A percentile compares a stretch with the other conserved stretches of the same genome.
Conservation (phyloP, 2,113 vertebrate genomes). For the Corvus hawaiiensis region DNA sequence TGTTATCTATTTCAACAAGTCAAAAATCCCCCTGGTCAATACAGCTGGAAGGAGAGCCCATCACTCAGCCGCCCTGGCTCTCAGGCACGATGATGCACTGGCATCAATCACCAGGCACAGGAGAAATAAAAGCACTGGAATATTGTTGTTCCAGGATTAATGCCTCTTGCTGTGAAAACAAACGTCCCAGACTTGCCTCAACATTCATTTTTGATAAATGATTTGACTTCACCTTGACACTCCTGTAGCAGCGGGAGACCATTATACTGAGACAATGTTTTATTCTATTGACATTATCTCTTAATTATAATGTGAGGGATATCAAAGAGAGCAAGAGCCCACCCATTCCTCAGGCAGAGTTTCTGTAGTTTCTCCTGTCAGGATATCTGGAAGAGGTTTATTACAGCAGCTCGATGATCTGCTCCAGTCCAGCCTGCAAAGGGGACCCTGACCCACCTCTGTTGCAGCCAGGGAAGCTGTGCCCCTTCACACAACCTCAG, state of each 20-base stretch:
- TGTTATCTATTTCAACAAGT: not conserved
- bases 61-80: not conserved
- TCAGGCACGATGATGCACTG: not conserved
- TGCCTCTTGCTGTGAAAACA: constrained; percentile 48
- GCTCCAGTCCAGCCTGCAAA: not conserved
- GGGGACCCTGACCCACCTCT: not conserved
- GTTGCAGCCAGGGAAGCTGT: not conserved
- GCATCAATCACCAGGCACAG: constrained; percentile 3
- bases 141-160: constrained; percentile 31
- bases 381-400: not conserved
- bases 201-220: constrained; percentile 51
- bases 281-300: constrained; percentile 69
- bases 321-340: constrained; percentile 1
- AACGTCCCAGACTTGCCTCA: constrained; percentile 26
- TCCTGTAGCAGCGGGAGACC: constrained; percentile 63
- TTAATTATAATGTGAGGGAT: constrained; percentile 69
- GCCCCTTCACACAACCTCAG: not conserved
- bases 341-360: constrained; percentile 41
- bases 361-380: not conserved
- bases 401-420: not conserved
- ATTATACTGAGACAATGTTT: constrained; percentile 62
- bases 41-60: not conserved
- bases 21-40: not conserved
- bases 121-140: not conserved
- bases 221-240: constrained; percentile 66